A percentile compares a stretch with the other conserved stretches of the same genome.
Conservation (phyloP, 2,888 invertebrate genomes). For the Cephus pulcher region DNA sequence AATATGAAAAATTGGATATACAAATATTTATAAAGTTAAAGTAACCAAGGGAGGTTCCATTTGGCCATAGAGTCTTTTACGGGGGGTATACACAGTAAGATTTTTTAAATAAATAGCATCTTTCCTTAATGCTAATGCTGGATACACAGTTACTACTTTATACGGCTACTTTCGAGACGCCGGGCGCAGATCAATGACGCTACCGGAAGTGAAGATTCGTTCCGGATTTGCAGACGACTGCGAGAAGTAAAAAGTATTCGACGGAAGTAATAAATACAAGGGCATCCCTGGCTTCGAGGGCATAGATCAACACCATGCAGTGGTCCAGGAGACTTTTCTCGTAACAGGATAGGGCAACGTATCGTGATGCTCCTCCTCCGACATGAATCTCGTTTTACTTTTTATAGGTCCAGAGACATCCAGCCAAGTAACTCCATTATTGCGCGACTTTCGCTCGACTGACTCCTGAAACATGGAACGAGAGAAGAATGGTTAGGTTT, state of each 20-base stretch:
- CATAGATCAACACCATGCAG: constrained; percentile 4
- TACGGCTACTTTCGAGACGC: neutral
- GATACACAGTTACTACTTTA: neutral
- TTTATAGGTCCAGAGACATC: constrained; percentile 25
- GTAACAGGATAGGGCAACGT: constrained; percentile 1
- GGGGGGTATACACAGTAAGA: neutral
- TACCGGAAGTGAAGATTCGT: neutral
- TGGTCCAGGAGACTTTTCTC: neutral
- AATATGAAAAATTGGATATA: neutral
- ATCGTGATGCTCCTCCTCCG: constrained; percentile 4
- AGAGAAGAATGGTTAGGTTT: neutral
- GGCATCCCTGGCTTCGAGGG: neutral
- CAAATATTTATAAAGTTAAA: neutral
- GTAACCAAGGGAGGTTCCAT: neutral
- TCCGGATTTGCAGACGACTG: constrained; percentile 7
- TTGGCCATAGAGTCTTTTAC: neutral
- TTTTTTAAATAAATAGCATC: neutral
- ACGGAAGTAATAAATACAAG: constrained; percentile 8
- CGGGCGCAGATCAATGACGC: neutral
- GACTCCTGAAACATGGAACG: neutral
- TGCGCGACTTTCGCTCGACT: constrained; percentile 17
- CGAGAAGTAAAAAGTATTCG: constrained; percentile 2
- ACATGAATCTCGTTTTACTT: constrained; percentile 14
- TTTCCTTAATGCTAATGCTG: neutral
- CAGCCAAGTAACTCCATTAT: constrained; percentile 29